These are phyloP conservation scores for Sinocyclocheilus anshuiensis DNA, from an alignment of 2,113 vertebrate species.

Conservation along the genomic window DNA sequence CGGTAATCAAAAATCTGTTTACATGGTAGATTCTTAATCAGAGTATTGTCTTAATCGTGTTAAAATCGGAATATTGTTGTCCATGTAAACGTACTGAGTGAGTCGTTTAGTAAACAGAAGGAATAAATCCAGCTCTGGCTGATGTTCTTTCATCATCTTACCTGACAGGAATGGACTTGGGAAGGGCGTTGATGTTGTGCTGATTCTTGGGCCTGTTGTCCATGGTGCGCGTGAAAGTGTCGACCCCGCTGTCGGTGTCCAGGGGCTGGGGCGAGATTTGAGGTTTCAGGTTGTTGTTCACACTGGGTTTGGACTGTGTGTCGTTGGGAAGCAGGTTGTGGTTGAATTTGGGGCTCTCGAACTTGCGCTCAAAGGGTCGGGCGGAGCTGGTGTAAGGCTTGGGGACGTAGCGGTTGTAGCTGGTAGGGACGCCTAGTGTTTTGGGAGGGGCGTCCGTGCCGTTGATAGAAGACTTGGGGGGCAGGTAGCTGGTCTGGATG, in stretches of 20 bases:
- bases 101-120: slow-evolving; percentile 35
- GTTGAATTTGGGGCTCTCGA: slow-evolving; percentile 98
- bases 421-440: slow-evolving; percentile 67
- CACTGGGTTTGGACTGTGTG: slow-evolving; percentile 73
- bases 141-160: slow-evolving; percentile 56
- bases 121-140: not conserved
- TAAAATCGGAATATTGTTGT: no score
- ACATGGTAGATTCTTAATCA: no score
- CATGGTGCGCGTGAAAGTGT: slow-evolving; percentile 86
- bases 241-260: slow-evolving; percentile 88
- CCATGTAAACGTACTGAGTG: not conserved
- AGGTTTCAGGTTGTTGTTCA: slow-evolving; percentile 76
- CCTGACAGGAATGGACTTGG: slow-evolving; percentile 96
- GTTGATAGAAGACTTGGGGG: slow-evolving; percentile 82
- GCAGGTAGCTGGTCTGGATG: slow-evolving; percentile 78
- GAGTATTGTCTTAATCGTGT: no score
- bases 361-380: slow-evolving; percentile 94
- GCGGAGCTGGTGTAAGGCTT: slow-evolving; percentile 86
- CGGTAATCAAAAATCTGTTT: no score
- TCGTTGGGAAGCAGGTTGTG: slow-evolving; percentile 97
- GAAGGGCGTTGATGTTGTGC: slow-evolving; percentile 87
- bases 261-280: slow-evolving; percentile 82
- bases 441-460: slow-evolving; percentile 81
- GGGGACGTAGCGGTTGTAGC: slow-evolving; percentile 85
- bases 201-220: slow-evolving; percentile 93